Conservation (phyloP, 2,797 vertebrate species). For the Siniperca scherzeri region DNA sequence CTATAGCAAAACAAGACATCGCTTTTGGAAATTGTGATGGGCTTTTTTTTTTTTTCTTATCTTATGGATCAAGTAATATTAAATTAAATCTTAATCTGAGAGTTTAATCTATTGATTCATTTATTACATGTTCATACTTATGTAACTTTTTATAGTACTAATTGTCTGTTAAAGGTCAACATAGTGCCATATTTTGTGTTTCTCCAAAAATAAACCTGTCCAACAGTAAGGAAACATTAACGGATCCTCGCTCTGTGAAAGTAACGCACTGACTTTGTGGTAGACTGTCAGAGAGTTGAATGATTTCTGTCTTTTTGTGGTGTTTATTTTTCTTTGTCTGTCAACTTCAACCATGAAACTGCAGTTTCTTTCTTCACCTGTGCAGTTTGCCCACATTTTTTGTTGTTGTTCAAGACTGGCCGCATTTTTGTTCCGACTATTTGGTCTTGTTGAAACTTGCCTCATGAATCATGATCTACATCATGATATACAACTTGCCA, state of each 20-base stretch:
- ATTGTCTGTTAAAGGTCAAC: conserved; percentile 1
- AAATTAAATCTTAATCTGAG: neutral
- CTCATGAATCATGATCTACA: conserved; percentile 2
- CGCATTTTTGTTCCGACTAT: neutral
- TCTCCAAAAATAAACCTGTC: neutral
- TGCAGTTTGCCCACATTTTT: neutral
- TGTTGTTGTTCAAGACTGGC: neutral
- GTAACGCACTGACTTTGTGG: no score
- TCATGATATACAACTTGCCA: neutral
- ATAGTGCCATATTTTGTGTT: neutral
- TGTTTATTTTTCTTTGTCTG: neutral
- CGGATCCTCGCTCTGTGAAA: neutral
- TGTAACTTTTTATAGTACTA: neutral
- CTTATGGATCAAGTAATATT: no score
- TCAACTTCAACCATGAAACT: neutral
- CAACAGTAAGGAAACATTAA: neutral
- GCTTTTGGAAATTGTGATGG: no score
- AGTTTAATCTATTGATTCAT: neutral
- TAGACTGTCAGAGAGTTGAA: no score
- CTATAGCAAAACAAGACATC: neutral
- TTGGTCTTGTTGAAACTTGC: conserved; percentile 3
- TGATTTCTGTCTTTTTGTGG: neutral
- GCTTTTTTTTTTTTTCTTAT: no score
- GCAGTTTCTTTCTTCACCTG: neutral
- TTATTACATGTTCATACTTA: neutral